phyloP scores from a whole-genome alignment of 2,888 invertebrate species.

The Taenaris catops region DNA sequence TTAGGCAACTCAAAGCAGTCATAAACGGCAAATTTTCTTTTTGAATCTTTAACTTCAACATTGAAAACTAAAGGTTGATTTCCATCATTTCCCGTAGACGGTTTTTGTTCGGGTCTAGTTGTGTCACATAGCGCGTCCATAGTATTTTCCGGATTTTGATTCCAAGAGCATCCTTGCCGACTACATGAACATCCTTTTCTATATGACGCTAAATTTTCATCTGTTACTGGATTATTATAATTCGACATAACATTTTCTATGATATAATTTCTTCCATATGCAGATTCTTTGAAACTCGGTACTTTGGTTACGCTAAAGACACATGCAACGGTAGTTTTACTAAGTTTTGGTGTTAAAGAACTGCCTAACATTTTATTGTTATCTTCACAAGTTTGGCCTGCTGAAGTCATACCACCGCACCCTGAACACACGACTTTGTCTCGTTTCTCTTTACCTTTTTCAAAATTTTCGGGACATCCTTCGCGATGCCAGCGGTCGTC shows the following conservation, averaged over 20 bases:
- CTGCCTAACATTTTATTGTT: constrained; percentile 41
- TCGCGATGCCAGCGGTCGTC: constrained; percentile 63
- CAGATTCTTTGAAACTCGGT: constrained; percentile 37
- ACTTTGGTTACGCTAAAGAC: constrained; percentile 40
- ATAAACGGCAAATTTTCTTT: constrained; percentile 32
- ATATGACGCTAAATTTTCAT: constrained; percentile 16
- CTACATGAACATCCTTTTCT: constrained; percentile 32
- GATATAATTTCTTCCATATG: constrained; percentile 39
- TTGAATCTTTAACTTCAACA: constrained; percentile 30
- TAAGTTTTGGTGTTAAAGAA: constrained; percentile 41
- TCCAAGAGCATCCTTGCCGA: constrained; percentile 21
- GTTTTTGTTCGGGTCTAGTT: constrained; percentile 20
- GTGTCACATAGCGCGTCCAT: constrained; percentile 25
- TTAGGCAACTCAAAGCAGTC: constrained; percentile 45
- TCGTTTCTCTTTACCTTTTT: constrained; percentile 21
- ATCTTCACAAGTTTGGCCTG: constrained; percentile 54
- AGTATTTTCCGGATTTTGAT: constrained; percentile 11
- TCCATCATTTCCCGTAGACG: constrained; percentile 27
- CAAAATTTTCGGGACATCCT: constrained; percentile 40
- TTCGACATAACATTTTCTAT: constrained; percentile 35
- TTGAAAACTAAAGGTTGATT: constrained; percentile 35
- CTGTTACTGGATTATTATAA: constrained; percentile 23
- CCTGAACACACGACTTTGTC: constrained; percentile 37
- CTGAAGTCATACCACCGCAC: constrained; percentile 44
- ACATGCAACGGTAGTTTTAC: constrained; percentile 43